Evolutionary conservation across 2,888 invertebrate species (phyloP).

Genomic region (Lasioglossum oenotherae): DNA sequence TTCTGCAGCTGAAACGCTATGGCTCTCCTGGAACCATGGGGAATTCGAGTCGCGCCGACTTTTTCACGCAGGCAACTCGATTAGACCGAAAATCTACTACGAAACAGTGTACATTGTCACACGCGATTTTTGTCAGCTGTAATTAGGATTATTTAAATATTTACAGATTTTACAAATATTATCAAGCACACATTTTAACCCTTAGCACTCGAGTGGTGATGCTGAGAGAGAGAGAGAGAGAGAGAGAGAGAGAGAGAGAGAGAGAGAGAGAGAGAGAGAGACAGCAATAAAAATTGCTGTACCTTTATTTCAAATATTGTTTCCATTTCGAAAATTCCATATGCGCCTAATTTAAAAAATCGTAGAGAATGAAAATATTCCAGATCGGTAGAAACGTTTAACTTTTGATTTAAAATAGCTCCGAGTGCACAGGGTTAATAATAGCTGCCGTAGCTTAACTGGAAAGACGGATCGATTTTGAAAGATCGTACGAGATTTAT

Average conservation of each 20-base stretch:
- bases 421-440: neutral
- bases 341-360: no score
- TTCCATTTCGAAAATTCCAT: no score
- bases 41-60: constrained; percentile 79
- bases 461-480: neutral
- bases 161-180: neutral
- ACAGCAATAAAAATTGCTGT: no score
- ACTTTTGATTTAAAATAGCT: no score
- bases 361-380: no score
- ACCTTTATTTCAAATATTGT: no score
- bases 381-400: no score
- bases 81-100: neutral
- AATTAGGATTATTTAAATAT: neutral
- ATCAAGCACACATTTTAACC: neutral
- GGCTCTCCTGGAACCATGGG: neutral
- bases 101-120: neutral
- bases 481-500: neutral
- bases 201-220: no score
- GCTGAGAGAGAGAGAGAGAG: no score
- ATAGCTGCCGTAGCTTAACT: neutral
- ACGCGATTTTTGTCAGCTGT: neutral
- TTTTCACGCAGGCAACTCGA: constrained; percentile 64
- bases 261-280: no score
- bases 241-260: no score
- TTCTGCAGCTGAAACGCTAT: constrained; percentile 32